Percentiles rank a stretch among this genome's conserved stretches.
Evolutionary conservation across 1,140 invertebrate genomes (phyloP).

Genomic region (Pararge aegeria): DNA sequence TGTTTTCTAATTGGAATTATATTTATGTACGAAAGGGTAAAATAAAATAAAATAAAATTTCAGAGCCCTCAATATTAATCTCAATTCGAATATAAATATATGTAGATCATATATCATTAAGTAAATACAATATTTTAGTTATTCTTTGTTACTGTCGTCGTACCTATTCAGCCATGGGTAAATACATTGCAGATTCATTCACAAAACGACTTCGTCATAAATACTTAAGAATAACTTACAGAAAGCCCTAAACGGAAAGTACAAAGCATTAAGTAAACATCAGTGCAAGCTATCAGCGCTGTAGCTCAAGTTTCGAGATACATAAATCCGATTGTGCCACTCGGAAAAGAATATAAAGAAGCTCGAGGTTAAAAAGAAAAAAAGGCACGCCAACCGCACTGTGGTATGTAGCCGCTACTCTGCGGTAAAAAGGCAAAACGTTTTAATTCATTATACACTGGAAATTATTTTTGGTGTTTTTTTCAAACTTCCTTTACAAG

Average conservation of each 20-base stretch:
- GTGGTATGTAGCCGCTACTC: constrained; percentile 22
- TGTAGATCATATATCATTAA: too few species aligned
- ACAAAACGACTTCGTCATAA: not conserved
- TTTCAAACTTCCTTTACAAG: too few species aligned
- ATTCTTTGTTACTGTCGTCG: too few species aligned
- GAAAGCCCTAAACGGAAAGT: constrained; percentile 9
- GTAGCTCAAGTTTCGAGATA: constrained; percentile 30
- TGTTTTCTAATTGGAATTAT: too few species aligned
- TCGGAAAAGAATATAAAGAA: constrained; percentile 30
- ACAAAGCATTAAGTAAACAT: constrained; percentile 23
- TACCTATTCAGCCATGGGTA: too few species aligned
- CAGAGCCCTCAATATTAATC: too few species aligned
- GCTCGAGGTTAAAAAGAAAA: constrained; percentile 16
- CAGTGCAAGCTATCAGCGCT: constrained; percentile 26
- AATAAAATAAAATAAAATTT: too few species aligned
- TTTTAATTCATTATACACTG: not conserved
- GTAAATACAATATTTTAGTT: too few species aligned
- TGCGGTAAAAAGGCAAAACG: not conserved
- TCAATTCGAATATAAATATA: too few species aligned
- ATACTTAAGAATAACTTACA: not conserved
- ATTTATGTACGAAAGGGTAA: too few species aligned
- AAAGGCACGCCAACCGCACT: constrained; percentile 14
- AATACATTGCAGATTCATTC: too few species aligned
- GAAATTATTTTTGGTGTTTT: not conserved
- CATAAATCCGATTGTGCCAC: constrained; percentile 28